These are phyloP conservation scores for Mormoops blainvillei DNA, from an alignment of 2,113 vertebrate genomes.

Conservation along the genomic window DNA sequence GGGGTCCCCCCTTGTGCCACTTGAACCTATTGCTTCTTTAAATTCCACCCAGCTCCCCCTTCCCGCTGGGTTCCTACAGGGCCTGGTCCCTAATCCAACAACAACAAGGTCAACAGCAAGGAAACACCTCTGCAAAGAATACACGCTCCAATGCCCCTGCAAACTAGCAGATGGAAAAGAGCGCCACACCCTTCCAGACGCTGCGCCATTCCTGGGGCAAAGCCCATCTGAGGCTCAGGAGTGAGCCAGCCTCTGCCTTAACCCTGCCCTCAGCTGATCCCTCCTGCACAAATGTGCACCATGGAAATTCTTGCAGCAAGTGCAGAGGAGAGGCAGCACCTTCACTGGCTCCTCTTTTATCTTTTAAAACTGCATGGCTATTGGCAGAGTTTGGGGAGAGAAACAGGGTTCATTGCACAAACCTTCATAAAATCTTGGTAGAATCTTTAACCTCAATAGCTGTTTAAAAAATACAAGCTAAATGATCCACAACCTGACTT, in stretches of 20 bases:
- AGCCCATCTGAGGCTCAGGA: background rate
- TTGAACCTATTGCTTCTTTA: background rate
- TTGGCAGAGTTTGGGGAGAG: background rate
- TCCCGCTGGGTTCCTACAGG: background rate
- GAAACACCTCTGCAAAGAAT: background rate
- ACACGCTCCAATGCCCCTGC: background rate
- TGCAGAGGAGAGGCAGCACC: background rate
- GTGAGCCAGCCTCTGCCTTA: background rate
- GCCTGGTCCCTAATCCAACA: background rate
- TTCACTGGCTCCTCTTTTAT: background rate
- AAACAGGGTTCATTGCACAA: no score
- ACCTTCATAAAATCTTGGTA: background rate
- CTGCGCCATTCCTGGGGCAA: no score
- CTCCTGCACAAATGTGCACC: background rate
- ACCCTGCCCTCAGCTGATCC: no score
- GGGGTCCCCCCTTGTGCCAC: no score
- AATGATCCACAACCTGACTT: fast-evolving
- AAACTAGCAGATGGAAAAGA: no score
- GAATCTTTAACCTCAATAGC: background rate
- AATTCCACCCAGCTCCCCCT: background rate
- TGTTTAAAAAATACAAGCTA: background rate
- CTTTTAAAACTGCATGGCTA: background rate
- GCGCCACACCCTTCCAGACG: background rate
- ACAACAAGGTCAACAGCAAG: background rate
- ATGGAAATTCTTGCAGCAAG: background rate